These are phyloP conservation scores for Potorous gilbertii DNA, from an alignment of 2,797 vertebrate genomes.

Conservation along the genomic window DNA sequence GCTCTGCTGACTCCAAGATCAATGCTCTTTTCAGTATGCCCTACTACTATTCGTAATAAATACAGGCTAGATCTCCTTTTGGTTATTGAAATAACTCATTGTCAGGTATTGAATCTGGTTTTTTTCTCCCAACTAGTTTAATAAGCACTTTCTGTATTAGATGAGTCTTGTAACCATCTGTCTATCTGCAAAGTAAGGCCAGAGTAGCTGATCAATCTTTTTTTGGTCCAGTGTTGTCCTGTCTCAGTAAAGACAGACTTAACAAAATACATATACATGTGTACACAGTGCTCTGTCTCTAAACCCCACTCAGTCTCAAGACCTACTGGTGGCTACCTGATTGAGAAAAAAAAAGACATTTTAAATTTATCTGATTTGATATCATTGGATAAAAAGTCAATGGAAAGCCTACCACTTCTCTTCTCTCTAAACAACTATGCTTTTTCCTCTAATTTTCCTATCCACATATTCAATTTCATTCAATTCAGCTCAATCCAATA, in stretches of 20 bases:
- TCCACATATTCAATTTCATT: conserved; percentile 26
- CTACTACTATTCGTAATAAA: neutral
- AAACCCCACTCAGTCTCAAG: conserved; percentile 22
- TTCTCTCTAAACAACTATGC: conserved; percentile 26
- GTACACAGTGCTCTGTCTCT: neutral
- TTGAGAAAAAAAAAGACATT: conserved; percentile 39
- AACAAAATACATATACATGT: neutral
- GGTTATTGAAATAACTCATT: neutral
- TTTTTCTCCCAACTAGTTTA: neutral
- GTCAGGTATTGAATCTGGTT: neutral
- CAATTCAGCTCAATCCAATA: neutral
- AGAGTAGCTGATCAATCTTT: neutral
- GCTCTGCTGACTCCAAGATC: neutral
- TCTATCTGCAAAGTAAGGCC: neutral
- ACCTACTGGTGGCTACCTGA: neutral
- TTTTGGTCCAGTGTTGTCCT: neutral
- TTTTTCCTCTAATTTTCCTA: conserved; percentile 49
- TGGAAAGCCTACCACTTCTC: conserved; percentile 15
- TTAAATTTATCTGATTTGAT: conserved; percentile 21
- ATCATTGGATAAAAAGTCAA: conserved; percentile 24
- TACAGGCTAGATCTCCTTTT: neutral
- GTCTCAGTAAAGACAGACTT: neutral
- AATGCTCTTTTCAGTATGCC: neutral
- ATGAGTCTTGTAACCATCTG: neutral
- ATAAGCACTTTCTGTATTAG: neutral